Evolutionary conservation across 2,113 vertebrate genomes (phyloP).

Genomic region (Lanius collurio): DNA sequence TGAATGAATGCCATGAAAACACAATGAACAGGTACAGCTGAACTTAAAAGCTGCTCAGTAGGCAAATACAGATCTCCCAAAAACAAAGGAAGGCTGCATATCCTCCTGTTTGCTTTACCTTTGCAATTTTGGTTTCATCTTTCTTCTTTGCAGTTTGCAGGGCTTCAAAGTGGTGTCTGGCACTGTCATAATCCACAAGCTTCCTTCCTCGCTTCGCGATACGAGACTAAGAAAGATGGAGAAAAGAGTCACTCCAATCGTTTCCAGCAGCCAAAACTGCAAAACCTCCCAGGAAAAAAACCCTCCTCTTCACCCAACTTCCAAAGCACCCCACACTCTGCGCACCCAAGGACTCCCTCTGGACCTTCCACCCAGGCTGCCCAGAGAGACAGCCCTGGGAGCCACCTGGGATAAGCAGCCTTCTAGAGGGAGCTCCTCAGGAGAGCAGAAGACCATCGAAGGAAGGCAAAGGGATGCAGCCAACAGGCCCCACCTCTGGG

Average conservation of each 20-base stretch:
- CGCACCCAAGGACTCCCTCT: background rate
- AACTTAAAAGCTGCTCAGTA: background rate
- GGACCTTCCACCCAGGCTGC: background rate
- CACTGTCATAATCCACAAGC: constrained; percentile 95
- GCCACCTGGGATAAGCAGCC: background rate
- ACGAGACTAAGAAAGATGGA: constrained; percentile 77
- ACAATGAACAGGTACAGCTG: background rate
- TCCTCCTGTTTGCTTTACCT: constrained; percentile 77
- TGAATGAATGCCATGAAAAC: background rate
- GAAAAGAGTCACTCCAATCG: background rate
- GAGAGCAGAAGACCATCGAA: background rate
- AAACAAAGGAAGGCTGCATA: background rate
- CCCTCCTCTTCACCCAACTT: background rate
- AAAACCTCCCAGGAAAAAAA: background rate
- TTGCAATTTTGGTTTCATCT: constrained; percentile 92
- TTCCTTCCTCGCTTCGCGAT: constrained; percentile 97
- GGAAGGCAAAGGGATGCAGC: background rate
- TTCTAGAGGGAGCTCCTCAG: background rate
- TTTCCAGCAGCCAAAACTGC: background rate
- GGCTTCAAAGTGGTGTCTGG: constrained; percentile 91
- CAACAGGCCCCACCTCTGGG: background rate
- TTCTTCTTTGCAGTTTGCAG: constrained; percentile 96
- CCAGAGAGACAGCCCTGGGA: background rate
- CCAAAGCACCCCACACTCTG: background rate
- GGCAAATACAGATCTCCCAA: background rate